A percentile compares a stretch with the other conserved stretches of the same genome.
Evolutionary conservation across 2,797 vertebrate species (phyloP).

Genomic region (Holocentrus rufus): DNA sequence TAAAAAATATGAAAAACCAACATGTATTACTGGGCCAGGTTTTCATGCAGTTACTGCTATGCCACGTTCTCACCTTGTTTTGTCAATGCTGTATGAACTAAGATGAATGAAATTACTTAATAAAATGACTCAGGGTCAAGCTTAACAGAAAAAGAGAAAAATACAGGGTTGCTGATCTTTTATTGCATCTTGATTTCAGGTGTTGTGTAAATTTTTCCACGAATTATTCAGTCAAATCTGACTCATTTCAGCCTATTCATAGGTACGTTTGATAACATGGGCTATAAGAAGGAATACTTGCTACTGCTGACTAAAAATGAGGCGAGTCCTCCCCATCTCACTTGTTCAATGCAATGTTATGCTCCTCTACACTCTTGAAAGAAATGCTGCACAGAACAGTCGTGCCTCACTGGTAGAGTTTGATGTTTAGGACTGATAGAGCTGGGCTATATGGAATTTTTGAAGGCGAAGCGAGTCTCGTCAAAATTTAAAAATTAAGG

Average conservation of each 20-base stretch:
- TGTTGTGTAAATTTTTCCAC: too few species aligned
- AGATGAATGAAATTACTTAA: too few species aligned
- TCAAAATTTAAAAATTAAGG: slow-evolving; percentile 52
- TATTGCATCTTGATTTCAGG: too few species aligned
- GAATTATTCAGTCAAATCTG: too few species aligned
- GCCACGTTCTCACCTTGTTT: not conserved
- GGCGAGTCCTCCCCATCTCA: not conserved
- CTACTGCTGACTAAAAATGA: not conserved
- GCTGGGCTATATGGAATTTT: slow-evolving; percentile 10
- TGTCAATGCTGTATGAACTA: not conserved
- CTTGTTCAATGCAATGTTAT: too few species aligned
- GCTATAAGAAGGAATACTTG: not conserved
- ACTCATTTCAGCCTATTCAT: too few species aligned
- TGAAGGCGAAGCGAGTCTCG: slow-evolving; percentile 15
- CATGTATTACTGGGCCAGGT: not conserved
- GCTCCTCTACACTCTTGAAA: not conserved
- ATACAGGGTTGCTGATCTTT: too few species aligned
- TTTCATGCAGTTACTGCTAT: not conserved
- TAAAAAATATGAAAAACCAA: slow-evolving; percentile 4
- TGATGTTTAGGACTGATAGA: slow-evolving; percentile 38
- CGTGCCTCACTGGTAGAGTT: not conserved
- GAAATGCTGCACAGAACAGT: slow-evolving; percentile 6
- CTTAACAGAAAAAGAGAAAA: too few species aligned
- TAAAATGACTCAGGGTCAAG: too few species aligned
- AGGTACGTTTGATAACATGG: too few species aligned